Evolutionary conservation across 2,888 invertebrate species (phyloP), one percentile per base, ranked within the genome.

Genomic region (Coremacera marginata): DNA sequence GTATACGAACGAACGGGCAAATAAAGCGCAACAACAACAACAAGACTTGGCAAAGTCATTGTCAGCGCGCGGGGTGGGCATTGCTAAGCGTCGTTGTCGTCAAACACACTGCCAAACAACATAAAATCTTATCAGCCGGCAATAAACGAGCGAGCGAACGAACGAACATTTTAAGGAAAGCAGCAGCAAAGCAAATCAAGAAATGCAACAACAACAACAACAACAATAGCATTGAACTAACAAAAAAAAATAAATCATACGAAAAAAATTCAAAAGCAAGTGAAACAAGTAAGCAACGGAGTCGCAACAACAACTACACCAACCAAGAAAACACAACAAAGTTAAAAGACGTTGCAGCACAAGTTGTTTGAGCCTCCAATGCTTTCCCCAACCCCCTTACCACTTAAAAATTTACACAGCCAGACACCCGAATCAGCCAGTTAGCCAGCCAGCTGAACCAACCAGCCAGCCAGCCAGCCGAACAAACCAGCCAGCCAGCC

Each of bases 31-130:
- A 62, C 76, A 65, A 31, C 71, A 71, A 57, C 60, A 70, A 62
- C 62, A 44, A 62, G 44, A 63, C 67, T 67, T 75, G 74, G 68
- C 60, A 55, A 75, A 67, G 75, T 75, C 75, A 75, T 22, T 55
- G 75, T 68, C 57, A 57, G 37, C 25, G 65, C 51, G n/a, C 57
- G 37, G 51, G 27, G 44, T 8, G 68, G 25, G 68, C 37, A 31
- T 49, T 51, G 68, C 49, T 37, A 62, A 16, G 31, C 7, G n/a
- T 63, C 34, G n/a, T 63, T n/a, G n/a, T 8, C 27, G 14, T 14
- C 60, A 25, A n/a, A 60, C 25, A 60, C 22, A 27, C 60, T 22
- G 25, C 22, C 14, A 62, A 31, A 11, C 25, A 31, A 25, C 25
- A 57, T 19, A 57, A 57, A 57, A 63, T 27, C 60, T 19, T 27